Percentiles rank a stretch among this genome's conserved stretches.
phyloP scores from a whole-genome alignment of 2,888 invertebrate genomes.

The Caenorhabditis sp. region DNA sequence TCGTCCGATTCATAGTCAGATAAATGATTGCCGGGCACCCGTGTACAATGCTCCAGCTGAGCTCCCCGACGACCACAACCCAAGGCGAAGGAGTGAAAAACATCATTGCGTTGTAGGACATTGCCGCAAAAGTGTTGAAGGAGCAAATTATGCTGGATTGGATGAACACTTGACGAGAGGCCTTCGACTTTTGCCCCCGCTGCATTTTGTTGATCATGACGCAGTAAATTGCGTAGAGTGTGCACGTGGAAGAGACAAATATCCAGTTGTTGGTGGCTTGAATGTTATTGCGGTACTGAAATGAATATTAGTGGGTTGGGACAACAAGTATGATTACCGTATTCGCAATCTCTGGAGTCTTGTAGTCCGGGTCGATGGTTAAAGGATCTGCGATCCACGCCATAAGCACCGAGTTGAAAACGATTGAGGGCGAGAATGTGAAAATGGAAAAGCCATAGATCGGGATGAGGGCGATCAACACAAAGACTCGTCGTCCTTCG shows the following conservation, averaged over 20 bases:
- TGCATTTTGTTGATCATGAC: constrained; percentile 35
- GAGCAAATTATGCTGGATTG: constrained; percentile 46
- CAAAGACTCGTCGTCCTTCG: constrained; percentile 30
- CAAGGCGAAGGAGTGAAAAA: constrained; percentile 33
- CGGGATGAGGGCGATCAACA: constrained; percentile 23
- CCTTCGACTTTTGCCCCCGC: constrained; percentile 27
- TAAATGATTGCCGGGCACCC: constrained; percentile 49
- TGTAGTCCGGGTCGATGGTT: constrained; percentile 14
- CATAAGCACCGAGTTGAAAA: constrained; percentile 56
- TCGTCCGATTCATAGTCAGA: constrained; percentile 39
- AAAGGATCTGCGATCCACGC: constrained; percentile 57
- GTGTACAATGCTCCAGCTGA: constrained; percentile 43
- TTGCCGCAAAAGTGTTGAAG: constrained; percentile 34
- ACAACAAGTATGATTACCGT: constrained; percentile 6
- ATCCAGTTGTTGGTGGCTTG: constrained; percentile 46
- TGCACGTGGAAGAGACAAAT: constrained; percentile 18
- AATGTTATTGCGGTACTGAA: constrained; percentile 35
- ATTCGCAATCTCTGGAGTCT: constrained; percentile 26
- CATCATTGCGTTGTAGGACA: constrained; percentile 42
- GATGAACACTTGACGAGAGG: constrained; percentile 32
- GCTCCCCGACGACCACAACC: constrained; percentile 32
- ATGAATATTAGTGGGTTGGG: not conserved
- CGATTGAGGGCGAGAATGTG: constrained; percentile 52
- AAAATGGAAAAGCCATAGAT: constrained; percentile 37
- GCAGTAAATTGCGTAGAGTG: constrained; percentile 36